Base-by-base conservation (phyloP, 2,888 invertebrate species). In the Empis stercorea region DNA sequence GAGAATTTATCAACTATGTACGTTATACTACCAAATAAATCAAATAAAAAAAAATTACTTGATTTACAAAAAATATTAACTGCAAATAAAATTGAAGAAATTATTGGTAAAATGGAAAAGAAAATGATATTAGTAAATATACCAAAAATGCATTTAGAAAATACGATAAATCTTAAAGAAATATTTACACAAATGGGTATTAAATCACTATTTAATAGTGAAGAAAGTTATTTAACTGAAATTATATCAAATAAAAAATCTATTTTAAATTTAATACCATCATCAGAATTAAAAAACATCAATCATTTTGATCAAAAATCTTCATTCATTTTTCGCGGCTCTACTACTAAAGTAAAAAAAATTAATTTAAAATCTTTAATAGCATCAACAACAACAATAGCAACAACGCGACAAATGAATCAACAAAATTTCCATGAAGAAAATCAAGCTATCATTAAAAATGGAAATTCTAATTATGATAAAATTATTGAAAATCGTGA, bases 81-180 rank as follows among this genome's bases (percentile, higher is more conserved):
- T 1, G 57, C 68, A 0, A 61, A 63, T 0, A 61, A 65, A 23
- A 56, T 76, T 39, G 53, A 59, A 5, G 47, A 52, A 10, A 52
- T 58, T 50, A 59, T 59, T 38, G 47, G 50, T 11, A 55, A 57
- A 41, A 54, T 57, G 56, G 32, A 52, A 47, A 47, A 51, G 43
- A 63, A 60, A 30, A 63, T 62, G n/a, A 66, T 72, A 20, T 72
- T 76, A 32, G 68, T 80, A 2, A 58, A 80, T 2, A 65, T 76
- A 40, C 84, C 85, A 1, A 80, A 79, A 62, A 81, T 86, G 80
- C 75, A 78, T 55, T 63, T 86, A 3, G 73, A 76, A 53, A 75
- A 71, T 41, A 73, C 72, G 0, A 57, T 74, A 5, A 71, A 74
- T 53, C 61, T 85, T 27, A 75, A 71, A 44, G 53, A 68, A 1